Percentiles rank a stretch among this genome's conserved stretches.
Conservation (phyloP, 23 tunicate species). For the Clavelina lepadiformis region DNA sequence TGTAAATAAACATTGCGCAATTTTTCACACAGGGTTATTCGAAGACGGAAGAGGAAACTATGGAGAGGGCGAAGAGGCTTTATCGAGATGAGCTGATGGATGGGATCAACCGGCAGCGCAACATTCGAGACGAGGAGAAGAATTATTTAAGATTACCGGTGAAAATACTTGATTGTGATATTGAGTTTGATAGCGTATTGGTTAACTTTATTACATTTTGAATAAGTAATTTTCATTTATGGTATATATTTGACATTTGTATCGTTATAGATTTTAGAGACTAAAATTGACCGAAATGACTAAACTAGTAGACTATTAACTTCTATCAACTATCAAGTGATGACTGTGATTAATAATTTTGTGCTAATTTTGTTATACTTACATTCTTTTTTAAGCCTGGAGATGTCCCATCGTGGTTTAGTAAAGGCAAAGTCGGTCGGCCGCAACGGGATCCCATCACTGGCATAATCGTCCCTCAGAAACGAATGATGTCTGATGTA, state of each 20-base stretch:
- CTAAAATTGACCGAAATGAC: too few relatives aligned
- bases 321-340: too few relatives aligned
- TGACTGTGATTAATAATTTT: too few relatives aligned
- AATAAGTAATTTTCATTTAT: too few relatives aligned
- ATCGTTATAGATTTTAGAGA: too few relatives aligned
- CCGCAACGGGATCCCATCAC: conserved; percentile 88
- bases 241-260: too few relatives aligned
- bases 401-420: conserved; percentile 89
- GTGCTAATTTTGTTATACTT: too few relatives aligned
- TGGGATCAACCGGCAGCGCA: conserved; percentile 59
- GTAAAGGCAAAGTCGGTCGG: conserved; percentile 88
- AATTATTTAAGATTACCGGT: conserved; percentile 60
- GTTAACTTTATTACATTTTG: too few relatives aligned
- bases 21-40: conserved; percentile 40
- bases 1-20: too few relatives aligned
- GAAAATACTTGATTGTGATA: neutral
- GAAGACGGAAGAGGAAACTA: conserved; percentile 43
- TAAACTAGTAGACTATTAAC: too few relatives aligned
- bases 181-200: too few relatives aligned
- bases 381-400: conserved; percentile 52
- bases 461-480: conserved; percentile 83
- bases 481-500: conserved; percentile 91
- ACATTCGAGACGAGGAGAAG: conserved; percentile 60
- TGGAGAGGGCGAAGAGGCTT: conserved; percentile 45
- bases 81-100: conserved; percentile 57